Evolutionary conservation across 2,113 vertebrate species (phyloP).

Genomic region (Chauna torquata): DNA sequence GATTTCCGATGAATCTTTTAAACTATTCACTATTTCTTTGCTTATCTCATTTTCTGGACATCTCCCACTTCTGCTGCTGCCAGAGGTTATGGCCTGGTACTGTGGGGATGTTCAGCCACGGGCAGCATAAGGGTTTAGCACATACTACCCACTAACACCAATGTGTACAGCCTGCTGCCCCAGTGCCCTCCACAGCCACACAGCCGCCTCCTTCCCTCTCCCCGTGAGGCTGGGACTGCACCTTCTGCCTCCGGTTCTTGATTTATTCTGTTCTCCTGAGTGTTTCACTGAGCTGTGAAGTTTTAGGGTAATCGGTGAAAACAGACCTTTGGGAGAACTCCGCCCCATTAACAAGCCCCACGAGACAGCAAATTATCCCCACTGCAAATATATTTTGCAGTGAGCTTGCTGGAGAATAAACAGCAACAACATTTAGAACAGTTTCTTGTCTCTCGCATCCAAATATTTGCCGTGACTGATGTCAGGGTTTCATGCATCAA

Average conservation of each 20-base stretch:
- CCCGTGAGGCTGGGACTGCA: not conserved
- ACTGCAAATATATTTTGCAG: not conserved
- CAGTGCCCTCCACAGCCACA: rapidly evolving
- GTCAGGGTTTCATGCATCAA: not conserved
- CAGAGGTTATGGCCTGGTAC: not conserved
- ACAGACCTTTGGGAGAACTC: not conserved
- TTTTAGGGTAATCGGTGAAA: not conserved
- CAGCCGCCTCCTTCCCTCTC: not conserved
- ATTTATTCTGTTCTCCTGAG: not conserved
- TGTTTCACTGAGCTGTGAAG: not conserved
- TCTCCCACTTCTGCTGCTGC: not conserved
- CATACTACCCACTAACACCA: not conserved
- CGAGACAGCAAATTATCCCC: not conserved
- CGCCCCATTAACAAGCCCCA: not conserved
- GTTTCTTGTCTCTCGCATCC: not conserved
- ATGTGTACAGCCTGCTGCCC: not conserved
- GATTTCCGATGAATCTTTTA: not conserved
- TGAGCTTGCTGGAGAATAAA: not conserved
- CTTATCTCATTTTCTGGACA: not conserved
- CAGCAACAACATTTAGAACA: not conserved
- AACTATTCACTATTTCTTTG: not conserved
- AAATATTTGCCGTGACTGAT: not conserved
- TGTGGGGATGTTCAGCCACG: rapidly evolving
- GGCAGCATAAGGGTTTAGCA: not conserved
- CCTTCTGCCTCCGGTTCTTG: not conserved